These are phyloP conservation scores for Bothrops jararaca DNA, from an alignment of 2,113 vertebrate genomes.

Conservation along the genomic window DNA sequence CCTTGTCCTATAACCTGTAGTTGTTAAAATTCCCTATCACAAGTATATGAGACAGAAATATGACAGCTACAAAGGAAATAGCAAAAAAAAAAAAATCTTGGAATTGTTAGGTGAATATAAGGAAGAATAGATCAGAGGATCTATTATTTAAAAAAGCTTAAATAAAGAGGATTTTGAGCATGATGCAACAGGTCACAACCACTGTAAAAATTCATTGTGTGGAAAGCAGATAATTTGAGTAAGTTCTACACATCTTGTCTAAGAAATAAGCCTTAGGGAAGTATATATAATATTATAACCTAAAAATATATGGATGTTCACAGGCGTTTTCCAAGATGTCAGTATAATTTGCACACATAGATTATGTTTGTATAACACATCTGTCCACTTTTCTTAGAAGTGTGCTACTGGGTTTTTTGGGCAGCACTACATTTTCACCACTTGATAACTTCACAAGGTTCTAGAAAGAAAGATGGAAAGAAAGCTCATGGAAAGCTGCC, in stretches of 20 bases:
- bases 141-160: neutral
- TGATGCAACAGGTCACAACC: neutral
- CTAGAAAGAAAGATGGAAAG: neutral
- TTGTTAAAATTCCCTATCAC: neutral
- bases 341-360: neutral
- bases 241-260: neutral
- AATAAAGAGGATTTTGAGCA: slow-evolving; percentile 4
- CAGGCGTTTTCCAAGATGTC: neutral
- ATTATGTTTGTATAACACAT: neutral
- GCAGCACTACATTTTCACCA: neutral
- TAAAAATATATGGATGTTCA: neutral
- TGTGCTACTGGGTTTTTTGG: neutral
- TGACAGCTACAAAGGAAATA: neutral
- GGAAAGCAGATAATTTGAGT: slow-evolving; percentile 1
- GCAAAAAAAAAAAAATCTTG: neutral
- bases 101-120: slow-evolving; percentile 4
- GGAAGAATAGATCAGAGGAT: neutral
- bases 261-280: neutral
- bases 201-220: neutral
- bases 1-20: neutral
- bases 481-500: neutral
- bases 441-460: neutral
- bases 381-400: neutral
- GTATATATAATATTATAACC: neutral
- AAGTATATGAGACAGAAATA: neutral